Evolutionary conservation across 2,113 vertebrate species (phyloP).

Genomic region (Pomatostomus ruficeps): DNA sequence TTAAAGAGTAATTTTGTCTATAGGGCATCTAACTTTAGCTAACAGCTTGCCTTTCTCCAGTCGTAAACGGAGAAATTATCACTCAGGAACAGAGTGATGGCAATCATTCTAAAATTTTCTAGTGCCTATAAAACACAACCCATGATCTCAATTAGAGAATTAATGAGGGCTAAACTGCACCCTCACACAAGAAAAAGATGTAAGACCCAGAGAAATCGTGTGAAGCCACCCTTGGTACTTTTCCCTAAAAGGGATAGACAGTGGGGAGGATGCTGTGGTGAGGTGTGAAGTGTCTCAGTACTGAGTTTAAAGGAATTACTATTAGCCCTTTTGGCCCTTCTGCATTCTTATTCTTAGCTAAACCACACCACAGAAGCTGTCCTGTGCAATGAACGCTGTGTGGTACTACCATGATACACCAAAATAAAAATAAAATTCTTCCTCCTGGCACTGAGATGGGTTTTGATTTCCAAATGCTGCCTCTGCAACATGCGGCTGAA

Average conservation of each 20-base stretch:
- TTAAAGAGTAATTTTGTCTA: neutral
- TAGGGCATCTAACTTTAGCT: neutral
- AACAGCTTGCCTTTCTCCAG: neutral
- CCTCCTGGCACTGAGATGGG: neutral
- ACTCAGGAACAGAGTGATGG: neutral
- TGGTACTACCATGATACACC: neutral
- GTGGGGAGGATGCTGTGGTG: neutral
- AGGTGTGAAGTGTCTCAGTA: neutral
- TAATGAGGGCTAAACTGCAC: neutral
- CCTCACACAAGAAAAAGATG: neutral
- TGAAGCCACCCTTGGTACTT: neutral
- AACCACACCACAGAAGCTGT: neutral
- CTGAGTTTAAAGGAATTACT: neutral
- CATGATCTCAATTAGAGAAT: neutral
- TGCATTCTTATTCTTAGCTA: neutral
- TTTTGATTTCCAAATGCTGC: neutral
- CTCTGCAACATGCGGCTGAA: fast-evolving
- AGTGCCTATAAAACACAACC: neutral
- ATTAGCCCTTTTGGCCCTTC: neutral
- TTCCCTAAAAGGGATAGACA: neutral
- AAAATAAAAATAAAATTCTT: neutral
- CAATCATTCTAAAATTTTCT: neutral
- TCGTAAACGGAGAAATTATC: neutral
- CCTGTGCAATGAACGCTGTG: neutral
- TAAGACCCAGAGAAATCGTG: neutral